These are phyloP conservation scores for Montifringilla adamsi DNA, from an alignment of 2,113 vertebrate genomes.

Conservation along the genomic window DNA sequence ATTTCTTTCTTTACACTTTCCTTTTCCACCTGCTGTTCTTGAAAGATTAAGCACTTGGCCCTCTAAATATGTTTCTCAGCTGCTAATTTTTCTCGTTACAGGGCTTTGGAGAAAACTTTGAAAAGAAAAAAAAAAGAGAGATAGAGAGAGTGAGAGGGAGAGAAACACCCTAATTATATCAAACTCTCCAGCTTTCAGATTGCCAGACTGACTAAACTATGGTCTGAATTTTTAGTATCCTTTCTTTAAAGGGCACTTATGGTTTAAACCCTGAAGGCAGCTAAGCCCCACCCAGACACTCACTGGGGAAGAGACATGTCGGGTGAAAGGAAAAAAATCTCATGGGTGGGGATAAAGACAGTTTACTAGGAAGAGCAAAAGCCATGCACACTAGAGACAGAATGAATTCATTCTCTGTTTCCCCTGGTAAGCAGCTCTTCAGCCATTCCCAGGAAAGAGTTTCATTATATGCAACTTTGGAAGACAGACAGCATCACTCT, in stretches of 20 bases:
- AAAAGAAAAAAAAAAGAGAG: not conserved
- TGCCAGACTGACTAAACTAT: not conserved
- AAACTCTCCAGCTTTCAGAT: not conserved
- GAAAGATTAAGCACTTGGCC: not conserved
- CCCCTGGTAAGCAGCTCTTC: not conserved
- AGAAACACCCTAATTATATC: not conserved
- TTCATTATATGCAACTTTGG: rapidly evolving
- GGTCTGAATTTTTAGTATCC: not conserved
- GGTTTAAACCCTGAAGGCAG: not conserved
- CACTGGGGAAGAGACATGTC: not conserved
- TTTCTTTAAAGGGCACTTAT: not conserved
- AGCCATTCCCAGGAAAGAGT: not conserved
- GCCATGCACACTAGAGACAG: rapidly evolving
- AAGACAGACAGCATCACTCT: rapidly evolving
- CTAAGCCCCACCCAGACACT: not conserved
- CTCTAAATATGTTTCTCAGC: not conserved
- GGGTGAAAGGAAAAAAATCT: not conserved
- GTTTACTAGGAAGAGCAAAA: not conserved
- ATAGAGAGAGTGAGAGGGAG: not conserved
- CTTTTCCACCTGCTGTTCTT: not conserved
- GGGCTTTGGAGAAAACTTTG: not conserved
- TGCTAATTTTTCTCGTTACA: not conserved
- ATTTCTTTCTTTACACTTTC: not conserved
- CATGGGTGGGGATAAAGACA: not conserved
- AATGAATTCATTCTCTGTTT: not conserved